Base-by-base conservation (phyloP, 2,797 vertebrate genomes). In the Tolypeutes matacus region DNA sequence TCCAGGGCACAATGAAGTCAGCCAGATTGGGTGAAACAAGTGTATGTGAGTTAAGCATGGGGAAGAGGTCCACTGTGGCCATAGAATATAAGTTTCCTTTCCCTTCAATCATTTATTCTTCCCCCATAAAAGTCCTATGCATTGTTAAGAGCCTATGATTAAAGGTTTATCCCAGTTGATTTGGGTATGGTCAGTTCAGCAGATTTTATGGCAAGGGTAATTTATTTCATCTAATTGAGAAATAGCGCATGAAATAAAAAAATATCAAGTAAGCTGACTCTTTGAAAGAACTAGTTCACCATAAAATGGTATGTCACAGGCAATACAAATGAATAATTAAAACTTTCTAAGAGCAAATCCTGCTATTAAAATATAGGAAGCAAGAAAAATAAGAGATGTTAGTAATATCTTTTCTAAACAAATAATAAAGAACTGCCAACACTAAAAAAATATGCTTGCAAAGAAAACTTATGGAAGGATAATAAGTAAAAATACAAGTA, bases 291-390 rank as follows among this genome's bases (percentile, higher is more conserved):
- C 31, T 51, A 17, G 23, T 84, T 91, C 7, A 5, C 91, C 82
- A 88, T 39, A 83, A 90, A 92, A 17, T 67, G 60, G 77, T 76
- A 95, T 73, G 83, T 69, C n/a, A 89, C 39, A 70, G 67, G 72
- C 72, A 94, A 64, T 89, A 80, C 86, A 96, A 87, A 94, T 94
- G 72, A 95, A 94, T 94, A 95, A 87, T 93, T 89, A 89, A 92
- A 93, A 77, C 69, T 83, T 51, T 88, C 87, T 70, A 76, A 86
- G 75, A 85, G 49, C 53, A 77, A 60, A 36, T 31, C 12, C 25
- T 84, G 9, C 89, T 95, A 53, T 72, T 96, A 89, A 91, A 76
- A 91, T 53, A 83, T 20, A 84, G 46, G 18, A 92, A 20, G 21
- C 60, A 84, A 89, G 73, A 75, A 92, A 95, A 95, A 76, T 81